A percentile compares a stretch with the other conserved stretches of the same genome.
Evolutionary conservation across 2,797 vertebrate species (phyloP).

Genomic region (Sebastes minor): DNA sequence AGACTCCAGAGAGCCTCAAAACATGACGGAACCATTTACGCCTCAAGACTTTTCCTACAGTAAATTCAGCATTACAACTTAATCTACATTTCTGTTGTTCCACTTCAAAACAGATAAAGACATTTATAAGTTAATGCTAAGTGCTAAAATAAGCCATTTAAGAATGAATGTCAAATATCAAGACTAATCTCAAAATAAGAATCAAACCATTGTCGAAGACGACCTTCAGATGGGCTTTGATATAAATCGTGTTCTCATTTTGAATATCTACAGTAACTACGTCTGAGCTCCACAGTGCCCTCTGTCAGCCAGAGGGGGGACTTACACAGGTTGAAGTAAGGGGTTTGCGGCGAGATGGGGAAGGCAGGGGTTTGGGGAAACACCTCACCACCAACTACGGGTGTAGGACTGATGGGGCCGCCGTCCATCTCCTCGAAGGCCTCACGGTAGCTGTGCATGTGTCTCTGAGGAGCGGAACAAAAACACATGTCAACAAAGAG

Average conservation of each 20-base stretch:
- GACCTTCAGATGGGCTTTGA: background rate
- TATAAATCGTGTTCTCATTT: background rate
- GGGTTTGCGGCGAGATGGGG: slow-evolving; percentile 86
- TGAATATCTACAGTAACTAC: background rate
- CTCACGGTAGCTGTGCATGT: slow-evolving; percentile 98
- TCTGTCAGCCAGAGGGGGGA: slow-evolving; percentile 73
- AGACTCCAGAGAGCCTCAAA: background rate
- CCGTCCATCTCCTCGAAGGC: slow-evolving; percentile 96
- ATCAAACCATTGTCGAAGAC: background rate
- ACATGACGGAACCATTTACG: background rate
- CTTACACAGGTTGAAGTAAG: slow-evolving; percentile 89
- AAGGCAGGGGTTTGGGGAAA: slow-evolving; percentile 88
- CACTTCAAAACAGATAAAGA: background rate
- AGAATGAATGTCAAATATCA: background rate
- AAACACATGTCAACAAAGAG: background rate
- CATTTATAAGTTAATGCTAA: background rate
- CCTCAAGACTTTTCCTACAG: background rate
- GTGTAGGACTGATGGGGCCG: slow-evolving; percentile 80
- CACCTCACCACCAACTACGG: slow-evolving; percentile 90
- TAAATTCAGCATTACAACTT: background rate
- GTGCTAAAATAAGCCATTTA: background rate
- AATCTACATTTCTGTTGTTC: background rate
- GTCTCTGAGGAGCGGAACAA: slow-evolving; percentile 81
- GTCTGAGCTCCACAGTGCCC: slow-evolving; percentile 75
- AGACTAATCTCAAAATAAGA: background rate